Percentiles rank a stretch among this genome's conserved stretches.
These are phyloP conservation scores for Platanista minor DNA, from an alignment of 2,113 vertebrate genomes.

Conservation along the genomic window DNA sequence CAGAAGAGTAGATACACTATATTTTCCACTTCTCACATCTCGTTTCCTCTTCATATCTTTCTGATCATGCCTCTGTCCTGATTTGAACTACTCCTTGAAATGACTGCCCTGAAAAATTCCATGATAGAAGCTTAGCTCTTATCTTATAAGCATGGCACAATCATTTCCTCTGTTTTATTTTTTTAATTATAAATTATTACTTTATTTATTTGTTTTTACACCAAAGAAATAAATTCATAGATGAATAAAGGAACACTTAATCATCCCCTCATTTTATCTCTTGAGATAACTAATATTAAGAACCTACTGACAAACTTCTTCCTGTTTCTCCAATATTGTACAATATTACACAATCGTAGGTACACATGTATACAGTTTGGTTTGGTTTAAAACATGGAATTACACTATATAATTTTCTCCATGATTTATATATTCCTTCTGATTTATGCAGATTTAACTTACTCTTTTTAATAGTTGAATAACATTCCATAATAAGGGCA, in stretches of 20 bases:
- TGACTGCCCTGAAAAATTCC: background rate
- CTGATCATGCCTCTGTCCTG: background rate
- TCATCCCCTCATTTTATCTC: background rate
- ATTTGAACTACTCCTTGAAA: background rate
- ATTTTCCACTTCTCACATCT: background rate
- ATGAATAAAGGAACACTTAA: background rate
- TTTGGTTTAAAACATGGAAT: background rate
- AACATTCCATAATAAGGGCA: background rate
- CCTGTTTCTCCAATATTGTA: background rate
- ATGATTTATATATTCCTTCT: background rate
- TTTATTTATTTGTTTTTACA: background rate
- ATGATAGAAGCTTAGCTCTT: background rate
- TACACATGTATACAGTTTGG: background rate
- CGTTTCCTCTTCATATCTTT: background rate
- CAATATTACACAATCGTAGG: background rate
- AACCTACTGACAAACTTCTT: background rate
- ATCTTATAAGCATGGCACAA: background rate
- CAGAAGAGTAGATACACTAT: background rate
- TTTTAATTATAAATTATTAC: background rate
- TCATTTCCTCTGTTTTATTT: background rate
- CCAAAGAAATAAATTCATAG: background rate
- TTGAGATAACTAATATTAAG: background rate
- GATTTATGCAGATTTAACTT: background rate
- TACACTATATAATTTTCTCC: background rate
- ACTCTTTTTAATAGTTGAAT: background rate